Evolutionary conservation across 2,113 vertebrate species (phyloP).

Genomic region (Verasper variegatus): DNA sequence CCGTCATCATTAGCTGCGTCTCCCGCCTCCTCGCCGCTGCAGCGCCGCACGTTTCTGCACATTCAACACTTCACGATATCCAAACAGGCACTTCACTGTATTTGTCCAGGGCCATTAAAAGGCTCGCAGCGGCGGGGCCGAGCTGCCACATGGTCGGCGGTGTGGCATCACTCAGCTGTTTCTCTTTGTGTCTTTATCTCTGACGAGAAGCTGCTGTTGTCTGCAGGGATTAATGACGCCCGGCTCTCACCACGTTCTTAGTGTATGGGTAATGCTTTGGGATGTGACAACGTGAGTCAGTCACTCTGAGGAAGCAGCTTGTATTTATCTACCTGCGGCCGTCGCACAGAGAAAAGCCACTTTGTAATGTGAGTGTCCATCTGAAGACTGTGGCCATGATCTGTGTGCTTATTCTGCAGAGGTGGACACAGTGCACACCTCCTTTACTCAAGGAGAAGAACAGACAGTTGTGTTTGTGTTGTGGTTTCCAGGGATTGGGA

Average conservation of each 20-base stretch:
- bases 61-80: constrained; percentile 40
- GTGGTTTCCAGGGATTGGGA: too few species aligned
- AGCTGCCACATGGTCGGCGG: background rate
- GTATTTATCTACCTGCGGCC: background rate
- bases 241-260: background rate
- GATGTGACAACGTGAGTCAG: background rate
- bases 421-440: too few species aligned
- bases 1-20: background rate
- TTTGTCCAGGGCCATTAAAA: constrained; percentile 47
- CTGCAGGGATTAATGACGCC: constrained; percentile 18
- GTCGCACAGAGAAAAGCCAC: too few species aligned
- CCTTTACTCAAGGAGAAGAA: too few species aligned
- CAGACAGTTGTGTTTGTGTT: too few species aligned
- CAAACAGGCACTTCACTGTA: constrained; percentile 31
- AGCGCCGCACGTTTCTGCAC: constrained; percentile 10
- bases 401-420: too few species aligned
- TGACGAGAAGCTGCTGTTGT: constrained; percentile 9
- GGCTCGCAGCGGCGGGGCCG: background rate
- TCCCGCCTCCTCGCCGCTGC: background rate
- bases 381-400: too few species aligned
- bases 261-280: background rate
- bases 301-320: background rate
- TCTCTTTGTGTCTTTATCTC: constrained; percentile 18
- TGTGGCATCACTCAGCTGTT: constrained; percentile 40
- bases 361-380: too few species aligned